Evolutionary conservation across 2,797 vertebrate species (phyloP).

Genomic region (Neosalanx taihuensis): DNA sequence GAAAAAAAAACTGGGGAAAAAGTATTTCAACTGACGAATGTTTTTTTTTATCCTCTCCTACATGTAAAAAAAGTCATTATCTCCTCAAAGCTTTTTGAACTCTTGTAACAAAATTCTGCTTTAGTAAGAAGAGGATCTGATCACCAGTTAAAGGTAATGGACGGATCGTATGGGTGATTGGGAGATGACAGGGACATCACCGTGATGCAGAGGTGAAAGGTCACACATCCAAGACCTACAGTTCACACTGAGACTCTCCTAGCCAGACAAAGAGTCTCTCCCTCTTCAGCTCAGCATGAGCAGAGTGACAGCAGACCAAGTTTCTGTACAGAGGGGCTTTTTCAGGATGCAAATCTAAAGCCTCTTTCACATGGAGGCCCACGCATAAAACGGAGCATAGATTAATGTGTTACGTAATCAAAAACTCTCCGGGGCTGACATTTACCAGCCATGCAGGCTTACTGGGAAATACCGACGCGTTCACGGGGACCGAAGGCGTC

Average conservation of each 20-base stretch:
- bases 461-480: slow-evolving; percentile 54
- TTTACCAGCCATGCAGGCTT: slow-evolving; percentile 60
- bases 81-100: neutral
- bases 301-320: slow-evolving; percentile 37
- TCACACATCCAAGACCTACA: too few relatives aligned
- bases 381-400: slow-evolving; percentile 43
- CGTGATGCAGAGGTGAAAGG: too few relatives aligned
- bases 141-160: slow-evolving; percentile 34
- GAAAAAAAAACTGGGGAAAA: slow-evolving; percentile 28
- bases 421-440: slow-evolving; percentile 53
- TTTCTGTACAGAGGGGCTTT: slow-evolving; percentile 46
- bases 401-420: slow-evolving; percentile 61
- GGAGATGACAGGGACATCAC: too few relatives aligned
- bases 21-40: slow-evolving; percentile 29
- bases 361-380: slow-evolving; percentile 55
- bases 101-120: neutral
- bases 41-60: neutral
- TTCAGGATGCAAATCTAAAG: slow-evolving; percentile 57
- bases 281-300: slow-evolving; percentile 1
- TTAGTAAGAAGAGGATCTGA: neutral
- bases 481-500: slow-evolving; percentile 35
- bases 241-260: too few relatives aligned
- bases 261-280: too few relatives aligned
- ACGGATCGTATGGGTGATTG: too few relatives aligned
- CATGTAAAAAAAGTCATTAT: too few relatives aligned